Evolutionary conservation across 2,888 invertebrate species (phyloP).

Genomic region (Baronia brevicornis): DNA sequence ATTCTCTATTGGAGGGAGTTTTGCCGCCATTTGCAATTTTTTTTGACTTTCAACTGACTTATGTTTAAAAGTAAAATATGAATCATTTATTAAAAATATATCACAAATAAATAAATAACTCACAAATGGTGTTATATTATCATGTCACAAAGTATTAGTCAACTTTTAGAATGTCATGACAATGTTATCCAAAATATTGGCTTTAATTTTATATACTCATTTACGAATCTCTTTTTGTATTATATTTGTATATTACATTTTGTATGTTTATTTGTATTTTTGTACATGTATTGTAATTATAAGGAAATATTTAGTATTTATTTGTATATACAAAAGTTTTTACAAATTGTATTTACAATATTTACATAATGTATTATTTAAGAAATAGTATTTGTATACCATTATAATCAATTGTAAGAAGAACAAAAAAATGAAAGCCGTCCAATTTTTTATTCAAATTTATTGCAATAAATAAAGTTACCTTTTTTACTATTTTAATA

Average conservation of each 20-base stretch:
- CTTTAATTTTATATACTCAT: conserved; percentile 15
- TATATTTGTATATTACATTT: conserved; percentile 12
- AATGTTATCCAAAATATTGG: conserved; percentile 1
- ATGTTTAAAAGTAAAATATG: too few relatives aligned
- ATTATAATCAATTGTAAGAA: conserved; percentile 13
- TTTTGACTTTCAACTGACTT: too few relatives aligned
- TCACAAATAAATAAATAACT: too few relatives aligned
- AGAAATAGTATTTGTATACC: not conserved
- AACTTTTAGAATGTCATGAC: not conserved
- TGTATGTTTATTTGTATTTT: conserved; percentile 9
- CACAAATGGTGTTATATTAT: too few relatives aligned
- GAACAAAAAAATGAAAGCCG: conserved; percentile 37
- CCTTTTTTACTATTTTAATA: conserved; percentile 29
- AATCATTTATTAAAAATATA: too few relatives aligned
- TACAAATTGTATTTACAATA: conserved; percentile 5
- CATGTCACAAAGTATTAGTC: too few relatives aligned
- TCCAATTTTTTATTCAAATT: conserved; percentile 31
- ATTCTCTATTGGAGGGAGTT: too few relatives aligned
- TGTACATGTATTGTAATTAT: conserved; percentile 10
- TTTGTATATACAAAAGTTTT: not conserved
- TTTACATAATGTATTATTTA: conserved; percentile 7
- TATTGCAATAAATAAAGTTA: conserved; percentile 31
- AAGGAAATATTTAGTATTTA: conserved; percentile 8
- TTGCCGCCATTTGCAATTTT: too few relatives aligned
- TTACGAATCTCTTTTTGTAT: conserved; percentile 10